A percentile compares a stretch with the other conserved stretches of the same genome.
Conservation (phyloP, 1,140 invertebrate genomes). For the Thereuonema tuberculata region DNA sequence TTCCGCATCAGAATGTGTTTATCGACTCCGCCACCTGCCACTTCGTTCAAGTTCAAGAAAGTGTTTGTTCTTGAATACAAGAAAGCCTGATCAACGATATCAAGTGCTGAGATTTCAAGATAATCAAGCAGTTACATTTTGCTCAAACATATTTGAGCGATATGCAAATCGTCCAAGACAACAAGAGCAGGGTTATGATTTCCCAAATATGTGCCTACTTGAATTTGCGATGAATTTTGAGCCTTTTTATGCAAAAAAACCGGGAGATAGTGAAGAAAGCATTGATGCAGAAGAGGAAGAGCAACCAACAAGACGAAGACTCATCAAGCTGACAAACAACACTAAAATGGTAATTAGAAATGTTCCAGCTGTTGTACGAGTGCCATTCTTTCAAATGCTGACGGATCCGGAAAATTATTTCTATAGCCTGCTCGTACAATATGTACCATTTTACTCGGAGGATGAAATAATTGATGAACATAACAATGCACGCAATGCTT, state of each 20-base stretch:
- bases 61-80: constrained; percentile 12
- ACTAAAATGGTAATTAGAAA: constrained; percentile 5
- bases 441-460: constrained; percentile 11
- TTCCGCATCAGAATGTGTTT: constrained; percentile 15
- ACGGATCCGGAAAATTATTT: constrained; percentile 14
- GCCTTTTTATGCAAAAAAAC: constrained; percentile 9
- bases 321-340: neutral
- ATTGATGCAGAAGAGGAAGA: neutral
- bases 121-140: constrained; percentile 3
- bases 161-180: constrained; percentile 13
- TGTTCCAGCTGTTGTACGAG: constrained; percentile 3
- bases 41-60: constrained; percentile 9
- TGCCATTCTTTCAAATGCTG: neutral
- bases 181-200: neutral
- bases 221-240: constrained; percentile 15
- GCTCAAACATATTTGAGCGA: constrained; percentile 9
- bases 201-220: constrained; percentile 2
- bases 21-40: constrained; percentile 5
- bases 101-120: constrained; percentile 5
- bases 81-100: constrained; percentile 15
- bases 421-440: constrained; percentile 14
- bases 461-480: constrained; percentile 10
- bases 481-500: constrained; percentile 11
- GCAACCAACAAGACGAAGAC: neutral
- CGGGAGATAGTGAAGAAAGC: neutral